Evolutionary conservation across 2,888 invertebrate genomes (phyloP).

Genomic region (Dryadula phaetusa): DNA sequence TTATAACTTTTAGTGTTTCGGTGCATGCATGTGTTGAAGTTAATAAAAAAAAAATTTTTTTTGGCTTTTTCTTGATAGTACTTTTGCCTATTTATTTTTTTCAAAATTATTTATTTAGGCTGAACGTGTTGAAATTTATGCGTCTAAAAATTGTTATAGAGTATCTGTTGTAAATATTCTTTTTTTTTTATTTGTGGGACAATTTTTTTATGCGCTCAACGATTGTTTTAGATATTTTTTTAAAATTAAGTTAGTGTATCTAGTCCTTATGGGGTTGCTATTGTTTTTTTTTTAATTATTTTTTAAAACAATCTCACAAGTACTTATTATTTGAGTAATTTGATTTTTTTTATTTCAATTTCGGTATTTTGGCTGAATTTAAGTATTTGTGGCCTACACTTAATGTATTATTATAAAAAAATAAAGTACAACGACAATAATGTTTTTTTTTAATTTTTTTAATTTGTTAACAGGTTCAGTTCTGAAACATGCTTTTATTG

Average conservation of each 20-base stretch:
- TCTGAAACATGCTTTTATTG: background rate
- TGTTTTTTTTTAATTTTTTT: background rate
- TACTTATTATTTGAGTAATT: background rate
- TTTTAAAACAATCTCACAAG: background rate
- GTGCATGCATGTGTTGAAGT: background rate
- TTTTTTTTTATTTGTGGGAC: no score
- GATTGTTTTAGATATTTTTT: background rate
- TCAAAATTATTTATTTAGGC: no score
- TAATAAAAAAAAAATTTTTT: background rate
- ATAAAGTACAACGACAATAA: conserved; percentile 28
- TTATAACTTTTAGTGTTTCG: conserved; percentile 6
- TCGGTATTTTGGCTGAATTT: background rate
- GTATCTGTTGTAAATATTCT: background rate
- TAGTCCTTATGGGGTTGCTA: background rate
- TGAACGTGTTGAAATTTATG: no score
- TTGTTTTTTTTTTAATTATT: background rate
- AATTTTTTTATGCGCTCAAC: no score
- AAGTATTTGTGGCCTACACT: conserved; percentile 19
- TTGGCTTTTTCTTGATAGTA: background rate
- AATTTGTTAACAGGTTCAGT: background rate
- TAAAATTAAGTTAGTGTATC: background rate
- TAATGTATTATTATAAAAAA: conserved; percentile 15
- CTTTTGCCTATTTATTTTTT: background rate
- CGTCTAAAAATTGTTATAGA: background rate
- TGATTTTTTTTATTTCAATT: background rate